phyloP scores from a whole-genome alignment of 2,888 invertebrate genomes.

The Euclidia mi region DNA sequence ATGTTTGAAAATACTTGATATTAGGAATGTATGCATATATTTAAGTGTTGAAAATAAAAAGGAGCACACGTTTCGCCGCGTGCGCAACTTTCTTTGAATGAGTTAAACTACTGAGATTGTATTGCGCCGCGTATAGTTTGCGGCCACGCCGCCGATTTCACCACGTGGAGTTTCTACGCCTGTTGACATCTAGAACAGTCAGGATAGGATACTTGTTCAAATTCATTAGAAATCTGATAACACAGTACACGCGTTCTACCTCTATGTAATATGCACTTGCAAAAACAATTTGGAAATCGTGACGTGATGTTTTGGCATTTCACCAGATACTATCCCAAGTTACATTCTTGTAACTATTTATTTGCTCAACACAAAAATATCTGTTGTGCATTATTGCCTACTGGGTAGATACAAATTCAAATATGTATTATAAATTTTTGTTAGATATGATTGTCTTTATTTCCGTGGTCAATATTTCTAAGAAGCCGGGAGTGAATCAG shows the following conservation, averaged over 20 bases:
- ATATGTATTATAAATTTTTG: too few species aligned
- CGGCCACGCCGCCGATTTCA: constrained; percentile 23
- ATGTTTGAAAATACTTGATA: neutral
- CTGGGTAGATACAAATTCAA: too few species aligned
- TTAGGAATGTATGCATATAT: neutral
- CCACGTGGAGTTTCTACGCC: constrained; percentile 33
- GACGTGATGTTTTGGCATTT: constrained; percentile 58
- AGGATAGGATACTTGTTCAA: constrained; percentile 13
- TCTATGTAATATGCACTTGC: constrained; percentile 34
- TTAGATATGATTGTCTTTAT: neutral
- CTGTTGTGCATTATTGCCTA: neutral
- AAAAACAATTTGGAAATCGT: constrained; percentile 52
- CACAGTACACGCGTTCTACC: constrained; percentile 17
- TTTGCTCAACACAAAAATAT: constrained; percentile 6
- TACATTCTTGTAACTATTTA: constrained; percentile 32
- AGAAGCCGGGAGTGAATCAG: constrained; percentile 38
- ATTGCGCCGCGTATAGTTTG: constrained; percentile 23
- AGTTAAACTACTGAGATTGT: constrained; percentile 23
- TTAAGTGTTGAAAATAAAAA: neutral
- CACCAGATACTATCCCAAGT: constrained; percentile 51
- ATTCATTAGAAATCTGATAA: constrained; percentile 33
- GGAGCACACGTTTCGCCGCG: neutral
- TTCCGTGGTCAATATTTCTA: constrained; percentile 19
- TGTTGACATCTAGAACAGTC: constrained; percentile 30
- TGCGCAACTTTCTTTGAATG: constrained; percentile 3